phyloP scores from a whole-genome alignment of 2,888 invertebrate genomes.

The Drosophila paranaensis region DNA sequence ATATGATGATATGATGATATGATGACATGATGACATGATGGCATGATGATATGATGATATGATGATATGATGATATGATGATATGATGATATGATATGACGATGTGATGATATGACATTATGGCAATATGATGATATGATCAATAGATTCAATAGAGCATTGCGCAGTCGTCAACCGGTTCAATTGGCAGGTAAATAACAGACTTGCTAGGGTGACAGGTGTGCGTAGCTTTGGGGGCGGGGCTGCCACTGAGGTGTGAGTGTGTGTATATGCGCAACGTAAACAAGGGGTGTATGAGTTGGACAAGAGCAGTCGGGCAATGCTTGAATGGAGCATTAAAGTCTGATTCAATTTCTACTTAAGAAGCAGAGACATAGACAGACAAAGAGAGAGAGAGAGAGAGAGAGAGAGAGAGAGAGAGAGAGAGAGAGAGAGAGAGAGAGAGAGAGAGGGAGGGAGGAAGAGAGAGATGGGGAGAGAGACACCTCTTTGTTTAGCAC shows the following conservation, averaged over 20 bases:
- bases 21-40: no score
- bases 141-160: background rate
- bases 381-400: background rate
- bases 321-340: slow-evolving; percentile 13
- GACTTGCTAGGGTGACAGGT: slow-evolving; percentile 19
- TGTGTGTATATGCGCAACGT: background rate
- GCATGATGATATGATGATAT: no score
- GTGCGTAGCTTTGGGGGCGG: background rate
- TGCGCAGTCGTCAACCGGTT: background rate
- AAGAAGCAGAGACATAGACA: background rate
- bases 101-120: no score
- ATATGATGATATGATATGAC: no score
- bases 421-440: no score
- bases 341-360: slow-evolving; percentile 12
- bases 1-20: no score
- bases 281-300: slow-evolving; percentile 1
- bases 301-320: background rate
- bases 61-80: no score
- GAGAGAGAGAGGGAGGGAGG: no score
- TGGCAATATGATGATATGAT: no score
- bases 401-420: background rate
- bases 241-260: background rate
- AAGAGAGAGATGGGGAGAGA: no score
- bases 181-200: background rate
- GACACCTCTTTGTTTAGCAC: slow-evolving; percentile 15